Base-by-base conservation (phyloP, 2,797 vertebrate species). In the Galaxias olidus region DNA sequence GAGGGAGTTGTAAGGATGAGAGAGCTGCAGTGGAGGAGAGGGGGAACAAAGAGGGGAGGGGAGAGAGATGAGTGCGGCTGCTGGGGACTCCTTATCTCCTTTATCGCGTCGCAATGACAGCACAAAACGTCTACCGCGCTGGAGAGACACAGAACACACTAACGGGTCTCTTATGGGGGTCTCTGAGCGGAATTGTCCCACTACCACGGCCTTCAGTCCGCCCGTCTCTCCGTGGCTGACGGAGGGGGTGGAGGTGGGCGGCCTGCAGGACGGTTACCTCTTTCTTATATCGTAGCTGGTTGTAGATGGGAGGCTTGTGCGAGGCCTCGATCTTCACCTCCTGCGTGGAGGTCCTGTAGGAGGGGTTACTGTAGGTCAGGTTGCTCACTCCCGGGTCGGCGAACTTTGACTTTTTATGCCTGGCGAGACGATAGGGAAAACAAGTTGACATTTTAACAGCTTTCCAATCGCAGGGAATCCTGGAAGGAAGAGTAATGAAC, bases 331-430 rank as follows among this genome's bases (percentile, higher is more conserved):
- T 97, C 88, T 98, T 99, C 57, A 99, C 97, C 74, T 98, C 97
- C 73, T 99, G 98, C 0, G 97, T 99, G 44, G 98, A 98, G 0
- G 96, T 98, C 50, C 96, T 90, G 73, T 99, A 99, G 0, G 96
- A 98, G 9, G 98, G 97, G 78, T 99, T 99, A 82, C 96, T 98
- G 88, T 99, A 99, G 13, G 97, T 99, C 65, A 99, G 87, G 80
- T 97, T 98, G 66, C 95, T 95, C 87, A 98, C 86, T 17, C 93
- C 93, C 1, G 95, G 92, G 61, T 98, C 98, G 0, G 95, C 94
- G 71, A 98, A 94, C 90, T 98, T 98, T 1, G 94, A 94, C 66
- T 95, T 97, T 83, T 95, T 98, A 82, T 97, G 96, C 80, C 97
- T 99, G 17, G n/a, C 15, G 0, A 19, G 54, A 71, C 50, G 13